phyloP scores from a whole-genome alignment of 2,888 invertebrate species.

The Latheticus oryzae region DNA sequence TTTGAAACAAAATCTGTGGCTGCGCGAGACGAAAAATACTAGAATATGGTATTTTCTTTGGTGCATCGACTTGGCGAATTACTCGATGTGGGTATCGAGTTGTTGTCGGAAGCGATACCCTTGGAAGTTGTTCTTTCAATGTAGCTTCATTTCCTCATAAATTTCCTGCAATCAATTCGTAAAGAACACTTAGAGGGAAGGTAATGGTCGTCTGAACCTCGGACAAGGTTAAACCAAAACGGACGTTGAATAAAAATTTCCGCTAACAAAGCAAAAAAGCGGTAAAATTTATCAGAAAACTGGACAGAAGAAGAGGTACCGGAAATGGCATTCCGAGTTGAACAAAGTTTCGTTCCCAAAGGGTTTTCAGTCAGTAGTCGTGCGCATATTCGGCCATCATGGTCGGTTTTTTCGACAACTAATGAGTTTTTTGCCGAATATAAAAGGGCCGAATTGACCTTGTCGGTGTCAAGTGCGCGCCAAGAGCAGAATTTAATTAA shows the following conservation, averaged over 20 bases:
- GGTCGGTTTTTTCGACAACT: conserved; percentile 27
- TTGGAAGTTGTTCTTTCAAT: conserved; percentile 49
- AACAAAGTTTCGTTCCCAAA: conserved; percentile 41
- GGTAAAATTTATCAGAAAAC: conserved; percentile 41
- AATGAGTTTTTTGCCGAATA: conserved; percentile 40
- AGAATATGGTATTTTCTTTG: too few relatives aligned
- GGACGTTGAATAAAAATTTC: conserved; percentile 40
- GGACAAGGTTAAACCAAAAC: conserved; percentile 46
- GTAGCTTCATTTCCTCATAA: conserved; percentile 51
- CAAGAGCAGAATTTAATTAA: conserved; percentile 53
- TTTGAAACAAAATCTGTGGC: too few relatives aligned
- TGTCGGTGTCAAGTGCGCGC: conserved; percentile 50
- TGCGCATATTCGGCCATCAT: conserved; percentile 29
- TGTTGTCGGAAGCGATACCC: conserved; percentile 40
- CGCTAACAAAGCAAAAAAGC: conserved; percentile 34
- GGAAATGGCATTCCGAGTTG: conserved; percentile 45
- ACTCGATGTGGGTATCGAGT: conserved; percentile 22
- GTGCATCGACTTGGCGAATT: neutral
- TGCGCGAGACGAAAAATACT: too few relatives aligned
- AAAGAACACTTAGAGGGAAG: conserved; percentile 44
- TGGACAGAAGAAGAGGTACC: conserved; percentile 41
- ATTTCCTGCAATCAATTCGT: conserved; percentile 51
- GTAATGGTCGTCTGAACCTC: conserved; percentile 39
- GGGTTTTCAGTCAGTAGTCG: conserved; percentile 14
- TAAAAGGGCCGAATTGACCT: conserved; percentile 45